These are phyloP conservation scores for Macropis europaea DNA, from an alignment of 2,888 invertebrate genomes.

Conservation along the genomic window DNA sequence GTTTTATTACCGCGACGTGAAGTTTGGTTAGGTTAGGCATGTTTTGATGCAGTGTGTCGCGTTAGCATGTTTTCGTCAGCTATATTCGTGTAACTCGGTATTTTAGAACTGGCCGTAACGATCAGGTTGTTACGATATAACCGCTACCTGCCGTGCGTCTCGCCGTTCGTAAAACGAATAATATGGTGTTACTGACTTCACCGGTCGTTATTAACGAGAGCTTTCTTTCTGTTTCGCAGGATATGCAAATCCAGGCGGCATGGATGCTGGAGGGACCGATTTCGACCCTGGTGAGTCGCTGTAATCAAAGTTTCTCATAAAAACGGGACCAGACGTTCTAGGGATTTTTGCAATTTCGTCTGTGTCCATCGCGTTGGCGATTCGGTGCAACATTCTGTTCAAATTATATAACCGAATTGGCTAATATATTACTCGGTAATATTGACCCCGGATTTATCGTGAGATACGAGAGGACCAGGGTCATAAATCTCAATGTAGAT, in stretches of 20 bases:
- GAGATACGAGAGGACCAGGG: slow-evolving; percentile 21
- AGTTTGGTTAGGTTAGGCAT: slow-evolving; percentile 10
- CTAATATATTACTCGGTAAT: slow-evolving; percentile 17
- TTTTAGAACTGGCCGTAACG: not conserved
- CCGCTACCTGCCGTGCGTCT: slow-evolving; percentile 5
- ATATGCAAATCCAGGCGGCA: slow-evolving; percentile 87
- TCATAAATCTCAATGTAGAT: slow-evolving; percentile 27
- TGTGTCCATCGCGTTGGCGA: too few species aligned
- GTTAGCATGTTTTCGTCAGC: not conserved
- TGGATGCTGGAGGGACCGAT: slow-evolving; percentile 90
- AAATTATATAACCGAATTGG: slow-evolving; percentile 23
- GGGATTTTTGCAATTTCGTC: too few species aligned
- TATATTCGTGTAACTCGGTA: not conserved
- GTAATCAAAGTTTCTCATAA: not conserved
- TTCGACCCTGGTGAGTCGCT: slow-evolving; percentile 88
- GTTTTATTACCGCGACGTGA: not conserved
- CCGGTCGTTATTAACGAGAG: not conserved
- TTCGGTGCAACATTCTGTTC: not conserved
- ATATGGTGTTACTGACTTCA: not conserved
- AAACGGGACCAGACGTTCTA: not conserved
- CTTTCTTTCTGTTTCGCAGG: slow-evolving; percentile 81
- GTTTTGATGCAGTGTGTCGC: not conserved
- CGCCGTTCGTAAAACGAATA: not conserved
- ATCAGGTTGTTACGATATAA: slow-evolving; percentile 13
- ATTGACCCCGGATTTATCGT: slow-evolving; percentile 35